These are phyloP conservation scores for Aricia artaxerxes DNA, from an alignment of 2,888 invertebrate species.

Conservation along the genomic window DNA sequence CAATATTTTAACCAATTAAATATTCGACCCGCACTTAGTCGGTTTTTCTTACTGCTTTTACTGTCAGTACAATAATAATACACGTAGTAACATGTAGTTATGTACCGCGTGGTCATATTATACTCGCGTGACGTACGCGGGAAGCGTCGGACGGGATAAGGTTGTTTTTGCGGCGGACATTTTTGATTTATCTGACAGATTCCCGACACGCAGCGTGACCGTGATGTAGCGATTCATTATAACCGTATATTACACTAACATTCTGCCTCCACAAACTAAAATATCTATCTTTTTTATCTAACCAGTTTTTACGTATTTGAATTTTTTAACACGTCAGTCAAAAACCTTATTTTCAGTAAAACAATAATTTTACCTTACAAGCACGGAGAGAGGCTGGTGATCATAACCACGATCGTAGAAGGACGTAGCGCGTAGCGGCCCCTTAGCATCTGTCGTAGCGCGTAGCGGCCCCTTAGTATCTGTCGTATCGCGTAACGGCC, in stretches of 20 bases:
- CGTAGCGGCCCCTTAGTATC: too few relatives aligned
- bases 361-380: too few relatives aligned
- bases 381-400: too few relatives aligned
- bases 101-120: background rate
- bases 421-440: too few relatives aligned
- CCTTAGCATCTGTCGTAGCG: too few relatives aligned
- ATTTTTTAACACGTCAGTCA: too few relatives aligned
- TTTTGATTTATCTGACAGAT: slow-evolving; percentile 21
- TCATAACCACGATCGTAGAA: too few relatives aligned
- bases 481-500: too few relatives aligned
- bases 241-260: background rate
- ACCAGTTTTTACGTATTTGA: too few relatives aligned
- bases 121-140: background rate
- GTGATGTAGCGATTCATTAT: slow-evolving; percentile 12
- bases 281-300: background rate
- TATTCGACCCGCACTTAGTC: too few relatives aligned
- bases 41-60: background rate
- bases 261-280: background rate
- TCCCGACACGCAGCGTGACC: background rate
- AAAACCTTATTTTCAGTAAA: too few relatives aligned
- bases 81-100: background rate
- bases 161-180: slow-evolving; percentile 13
- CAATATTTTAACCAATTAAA: too few relatives aligned
- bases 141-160: slow-evolving; percentile 11
- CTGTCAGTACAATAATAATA: background rate